Evolutionary conservation across 2,888 invertebrate species (phyloP).

Genomic region (Plebejus melissa): DNA sequence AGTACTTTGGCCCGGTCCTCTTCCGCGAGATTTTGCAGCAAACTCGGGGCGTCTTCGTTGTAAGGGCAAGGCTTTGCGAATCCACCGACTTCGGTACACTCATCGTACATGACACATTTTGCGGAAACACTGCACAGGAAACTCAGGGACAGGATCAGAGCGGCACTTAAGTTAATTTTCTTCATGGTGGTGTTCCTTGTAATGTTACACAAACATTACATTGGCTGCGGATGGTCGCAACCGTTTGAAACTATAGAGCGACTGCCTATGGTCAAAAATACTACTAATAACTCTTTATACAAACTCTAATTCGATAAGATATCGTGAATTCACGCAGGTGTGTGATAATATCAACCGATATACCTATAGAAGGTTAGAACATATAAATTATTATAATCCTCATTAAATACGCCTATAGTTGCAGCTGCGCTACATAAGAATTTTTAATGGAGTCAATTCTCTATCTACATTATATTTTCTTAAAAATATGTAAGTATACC

Average conservation of each 20-base stretch:
- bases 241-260: neutral
- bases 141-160: conserved; percentile 43
- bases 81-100: conserved; percentile 49
- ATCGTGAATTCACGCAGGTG: conserved; percentile 3
- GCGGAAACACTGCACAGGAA: conserved; percentile 45
- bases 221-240: neutral
- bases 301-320: conserved; percentile 12
- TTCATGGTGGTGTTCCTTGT: neutral
- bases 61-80: conserved; percentile 51
- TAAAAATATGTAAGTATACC: too few relatives aligned
- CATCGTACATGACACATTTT: conserved; percentile 56
- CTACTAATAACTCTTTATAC: conserved; percentile 15
- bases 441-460: neutral
- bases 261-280: neutral
- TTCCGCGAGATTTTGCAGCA: conserved; percentile 50
- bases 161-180: neutral
- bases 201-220: neutral
- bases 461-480: neutral
- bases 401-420: neutral
- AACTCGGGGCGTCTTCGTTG: conserved; percentile 43
- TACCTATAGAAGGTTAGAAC: neutral
- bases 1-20: conserved; percentile 53
- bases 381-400: neutral
- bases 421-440: neutral
- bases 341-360: neutral